These are phyloP conservation scores for Mormyrus hasselquistii DNA, from an alignment of 2,797 vertebrate species.

Conservation along the genomic window DNA sequence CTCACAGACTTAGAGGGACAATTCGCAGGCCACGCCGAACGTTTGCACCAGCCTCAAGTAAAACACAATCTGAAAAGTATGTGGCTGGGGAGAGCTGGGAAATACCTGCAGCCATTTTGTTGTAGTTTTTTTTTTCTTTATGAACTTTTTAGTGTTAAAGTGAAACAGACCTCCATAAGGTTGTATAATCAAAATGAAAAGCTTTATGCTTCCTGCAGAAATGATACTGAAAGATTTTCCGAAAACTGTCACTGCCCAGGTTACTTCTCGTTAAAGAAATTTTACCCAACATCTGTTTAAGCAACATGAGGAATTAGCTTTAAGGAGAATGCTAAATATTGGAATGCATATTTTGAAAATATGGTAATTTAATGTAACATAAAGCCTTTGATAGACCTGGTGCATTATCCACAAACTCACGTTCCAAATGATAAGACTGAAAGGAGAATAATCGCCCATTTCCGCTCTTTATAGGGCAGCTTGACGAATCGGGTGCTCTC, in stretches of 20 bases:
- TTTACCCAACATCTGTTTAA: neutral
- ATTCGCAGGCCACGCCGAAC: neutral
- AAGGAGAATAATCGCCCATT: neutral
- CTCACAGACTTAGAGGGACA: conserved; percentile 14
- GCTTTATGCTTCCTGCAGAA: neutral
- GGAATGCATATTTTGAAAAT: neutral
- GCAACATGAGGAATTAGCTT: neutral
- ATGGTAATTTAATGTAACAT: neutral
- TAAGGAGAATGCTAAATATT: neutral
- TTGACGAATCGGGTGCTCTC: neutral
- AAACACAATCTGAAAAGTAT: neutral
- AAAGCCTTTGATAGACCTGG: neutral
- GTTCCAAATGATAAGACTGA: neutral
- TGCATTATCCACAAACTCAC: neutral
- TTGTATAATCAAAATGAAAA: neutral
- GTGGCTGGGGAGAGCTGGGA: neutral
- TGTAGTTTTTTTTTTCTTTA: neutral
- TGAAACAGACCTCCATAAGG: neutral
- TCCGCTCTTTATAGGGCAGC: neutral
- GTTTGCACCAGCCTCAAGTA: neutral
- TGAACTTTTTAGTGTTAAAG: neutral
- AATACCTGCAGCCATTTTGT: neutral
- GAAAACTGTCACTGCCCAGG: neutral
- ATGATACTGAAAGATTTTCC: neutral
- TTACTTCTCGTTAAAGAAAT: neutral